These are phyloP conservation scores for Propsilocerus akamusi DNA, from an alignment of 1,140 invertebrate genomes.

Conservation along the genomic window DNA sequence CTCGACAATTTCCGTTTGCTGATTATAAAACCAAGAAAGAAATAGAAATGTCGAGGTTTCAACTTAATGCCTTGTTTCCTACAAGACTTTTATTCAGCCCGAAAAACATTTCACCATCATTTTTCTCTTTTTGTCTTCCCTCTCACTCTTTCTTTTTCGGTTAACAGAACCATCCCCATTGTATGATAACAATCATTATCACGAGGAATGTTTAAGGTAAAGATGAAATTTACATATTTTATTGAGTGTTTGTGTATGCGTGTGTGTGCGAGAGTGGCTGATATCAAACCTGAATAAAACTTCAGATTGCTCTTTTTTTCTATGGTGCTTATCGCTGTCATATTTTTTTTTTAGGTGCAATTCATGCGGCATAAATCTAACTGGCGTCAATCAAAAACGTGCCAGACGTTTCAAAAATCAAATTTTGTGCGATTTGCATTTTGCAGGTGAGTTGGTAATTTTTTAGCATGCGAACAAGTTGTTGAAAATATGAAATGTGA, in stretches of 20 bases:
- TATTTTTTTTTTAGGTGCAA: constrained; percentile 86
- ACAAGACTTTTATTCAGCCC: too few relatives aligned
- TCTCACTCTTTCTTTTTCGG: constrained; percentile 8
- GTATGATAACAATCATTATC: constrained; percentile 88
- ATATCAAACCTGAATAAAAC: too few relatives aligned
- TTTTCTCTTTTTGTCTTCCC: too few relatives aligned
- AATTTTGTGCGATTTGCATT: constrained; percentile 25
- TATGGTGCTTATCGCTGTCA: constrained; percentile 83
- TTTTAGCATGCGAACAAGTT: background rate
- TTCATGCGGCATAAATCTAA: constrained; percentile 80
- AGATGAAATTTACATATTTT: too few relatives aligned
- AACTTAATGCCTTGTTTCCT: too few relatives aligned
- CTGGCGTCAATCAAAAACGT: constrained; percentile 62
- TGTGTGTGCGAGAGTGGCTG: too few relatives aligned
- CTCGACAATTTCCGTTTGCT: too few relatives aligned
- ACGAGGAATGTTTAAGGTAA: constrained; percentile 90
- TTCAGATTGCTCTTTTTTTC: too few relatives aligned
- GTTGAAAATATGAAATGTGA: background rate
- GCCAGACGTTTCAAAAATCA: constrained; percentile 36
- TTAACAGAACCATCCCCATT: constrained; percentile 69
- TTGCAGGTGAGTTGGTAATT: constrained; percentile 11
- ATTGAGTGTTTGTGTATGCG: too few relatives aligned
- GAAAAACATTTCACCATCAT: too few relatives aligned
- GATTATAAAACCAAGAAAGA: too few relatives aligned
- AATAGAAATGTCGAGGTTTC: too few relatives aligned